Evolutionary conservation across 2,888 invertebrate species (phyloP).

Genomic region (Drosophila meridionalis): DNA sequence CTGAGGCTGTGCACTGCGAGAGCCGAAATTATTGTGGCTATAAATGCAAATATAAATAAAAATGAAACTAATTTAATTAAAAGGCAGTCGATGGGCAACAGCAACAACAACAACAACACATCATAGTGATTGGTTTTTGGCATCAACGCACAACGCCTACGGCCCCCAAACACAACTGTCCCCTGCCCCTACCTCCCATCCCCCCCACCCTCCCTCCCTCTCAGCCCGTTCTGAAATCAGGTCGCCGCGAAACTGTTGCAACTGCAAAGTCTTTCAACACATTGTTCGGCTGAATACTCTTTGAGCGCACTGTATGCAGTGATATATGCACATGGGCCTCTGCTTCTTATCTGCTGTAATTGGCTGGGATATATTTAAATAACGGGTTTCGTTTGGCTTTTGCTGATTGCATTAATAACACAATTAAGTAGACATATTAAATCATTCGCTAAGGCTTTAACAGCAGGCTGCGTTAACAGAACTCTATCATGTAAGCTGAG

Average conservation of each 20-base stretch:
- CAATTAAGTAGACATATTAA: not conserved
- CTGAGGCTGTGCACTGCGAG: not conserved
- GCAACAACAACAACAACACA: not conserved
- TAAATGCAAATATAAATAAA: slow-evolving; percentile 50
- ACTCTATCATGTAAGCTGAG: not conserved
- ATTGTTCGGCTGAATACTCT: slow-evolving; percentile 28
- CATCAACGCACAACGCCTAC: slow-evolving; percentile 14
- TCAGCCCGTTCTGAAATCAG: slow-evolving; percentile 26
- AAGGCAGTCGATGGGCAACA: slow-evolving; percentile 33
- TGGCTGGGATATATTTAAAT: not conserved
- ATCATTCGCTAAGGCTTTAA: not conserved
- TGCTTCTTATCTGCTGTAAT: not conserved
- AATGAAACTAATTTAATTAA: slow-evolving; percentile 73
- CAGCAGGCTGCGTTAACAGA: not conserved
- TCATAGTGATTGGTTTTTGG: slow-evolving; percentile 17
- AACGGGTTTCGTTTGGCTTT: not conserved
- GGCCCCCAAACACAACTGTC: not conserved
- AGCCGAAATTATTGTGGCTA: slow-evolving; percentile 28
- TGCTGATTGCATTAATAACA: not conserved
- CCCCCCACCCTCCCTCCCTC: not conserved
- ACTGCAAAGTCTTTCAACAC: slow-evolving; percentile 18
- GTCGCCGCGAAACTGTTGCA: slow-evolving; percentile 18
- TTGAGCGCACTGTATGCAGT: not conserved
- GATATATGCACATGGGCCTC: not conserved
- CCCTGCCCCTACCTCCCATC: no score